Evolutionary conservation across 2,888 invertebrate genomes (phyloP).

Genomic region (Hylaea fasciaria): DNA sequence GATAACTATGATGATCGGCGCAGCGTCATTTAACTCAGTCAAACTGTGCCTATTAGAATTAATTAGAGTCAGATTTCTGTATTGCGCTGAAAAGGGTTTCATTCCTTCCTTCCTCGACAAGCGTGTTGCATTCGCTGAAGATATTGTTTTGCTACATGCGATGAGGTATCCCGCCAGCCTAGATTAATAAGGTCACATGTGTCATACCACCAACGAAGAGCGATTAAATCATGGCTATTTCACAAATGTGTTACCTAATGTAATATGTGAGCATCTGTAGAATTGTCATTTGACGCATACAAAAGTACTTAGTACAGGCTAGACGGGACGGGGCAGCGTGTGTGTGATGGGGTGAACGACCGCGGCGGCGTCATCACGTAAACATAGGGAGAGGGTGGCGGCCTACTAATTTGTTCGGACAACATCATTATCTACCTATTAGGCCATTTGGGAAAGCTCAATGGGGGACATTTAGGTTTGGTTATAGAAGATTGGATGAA

Average conservation of each 20-base stretch:
- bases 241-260: constrained; percentile 13
- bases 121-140: no score
- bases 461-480: no score
- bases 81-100: no score
- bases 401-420: constrained; percentile 29
- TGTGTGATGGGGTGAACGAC: constrained; percentile 17
- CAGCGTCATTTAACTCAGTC: no score
- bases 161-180: no score
- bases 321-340: constrained; percentile 24
- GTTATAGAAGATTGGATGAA: background rate
- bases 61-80: no score
- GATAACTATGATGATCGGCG: no score
- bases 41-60: no score
- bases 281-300: constrained; percentile 8
- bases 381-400: constrained; percentile 13
- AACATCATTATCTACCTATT: constrained; percentile 31
- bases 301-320: constrained; percentile 9
- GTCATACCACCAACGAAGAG: no score
- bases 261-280: constrained; percentile 10
- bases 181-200: no score
- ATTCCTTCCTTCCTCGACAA: no score
- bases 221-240: constrained; percentile 6
- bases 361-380: background rate
- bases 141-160: no score
- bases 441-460: constrained; percentile 8